phyloP scores from a whole-genome alignment of 2,797 vertebrate species.

The Falco berigora region DNA sequence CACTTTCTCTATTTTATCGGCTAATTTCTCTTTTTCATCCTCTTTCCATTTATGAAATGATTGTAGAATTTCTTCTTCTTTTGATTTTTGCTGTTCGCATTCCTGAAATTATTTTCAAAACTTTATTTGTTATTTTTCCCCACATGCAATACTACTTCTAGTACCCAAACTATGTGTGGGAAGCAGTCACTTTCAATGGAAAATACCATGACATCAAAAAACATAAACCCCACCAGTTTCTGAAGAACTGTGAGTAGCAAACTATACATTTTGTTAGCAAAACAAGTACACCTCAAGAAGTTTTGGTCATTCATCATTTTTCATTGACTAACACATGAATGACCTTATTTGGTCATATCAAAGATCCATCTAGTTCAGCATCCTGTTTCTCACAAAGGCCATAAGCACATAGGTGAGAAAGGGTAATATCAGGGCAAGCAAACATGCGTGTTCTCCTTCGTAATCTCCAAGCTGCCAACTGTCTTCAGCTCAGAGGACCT shows the following conservation, averaged over 20 bases:
- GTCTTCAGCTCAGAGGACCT: neutral
- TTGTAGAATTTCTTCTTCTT: constrained; percentile 81
- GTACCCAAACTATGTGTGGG: neutral
- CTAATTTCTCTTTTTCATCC: constrained; percentile 83
- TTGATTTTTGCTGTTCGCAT: constrained; percentile 80
- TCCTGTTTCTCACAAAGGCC: neutral
- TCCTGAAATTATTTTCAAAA: constrained; percentile 73
- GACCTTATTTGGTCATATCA: neutral
- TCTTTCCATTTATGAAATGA: constrained; percentile 86
- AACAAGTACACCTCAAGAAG: neutral
- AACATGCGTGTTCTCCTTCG: rapidly evolving
- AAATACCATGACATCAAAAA: neutral
- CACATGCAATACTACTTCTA: neutral
- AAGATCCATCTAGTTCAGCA: neutral
- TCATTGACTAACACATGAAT: neutral
- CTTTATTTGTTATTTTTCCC: neutral
- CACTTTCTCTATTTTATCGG: constrained; percentile 85
- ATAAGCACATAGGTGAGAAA: neutral
- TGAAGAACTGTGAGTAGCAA: neutral
- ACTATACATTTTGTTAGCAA: neutral
- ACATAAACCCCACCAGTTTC: neutral
- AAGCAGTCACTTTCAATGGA: neutral
- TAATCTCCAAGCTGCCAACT: neutral
- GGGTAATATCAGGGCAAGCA: neutral
- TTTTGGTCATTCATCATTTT: neutral